Evolutionary conservation across 1,140 invertebrate species (phyloP).

Genomic region (Cyclina sinensis): DNA sequence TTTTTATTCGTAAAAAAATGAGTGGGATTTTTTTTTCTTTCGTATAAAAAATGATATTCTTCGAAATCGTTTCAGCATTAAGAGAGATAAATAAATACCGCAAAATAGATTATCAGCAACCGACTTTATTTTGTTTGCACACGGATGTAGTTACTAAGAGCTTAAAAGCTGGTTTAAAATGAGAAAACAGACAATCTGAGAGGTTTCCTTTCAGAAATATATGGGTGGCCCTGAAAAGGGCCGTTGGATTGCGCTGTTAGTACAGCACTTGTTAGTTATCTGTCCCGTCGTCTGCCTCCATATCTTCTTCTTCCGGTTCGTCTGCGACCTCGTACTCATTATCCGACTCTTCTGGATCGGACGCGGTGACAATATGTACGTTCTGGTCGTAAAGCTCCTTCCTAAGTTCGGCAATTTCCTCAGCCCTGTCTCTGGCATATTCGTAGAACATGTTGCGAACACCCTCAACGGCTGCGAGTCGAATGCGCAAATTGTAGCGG

Average conservation of each 20-base stretch:
- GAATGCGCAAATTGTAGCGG: slow-evolving; percentile 68
- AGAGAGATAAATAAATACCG: too few relatives aligned
- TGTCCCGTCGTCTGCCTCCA: background rate
- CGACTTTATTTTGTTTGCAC: too few relatives aligned
- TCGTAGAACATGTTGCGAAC: slow-evolving; percentile 73
- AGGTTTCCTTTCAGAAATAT: background rate
- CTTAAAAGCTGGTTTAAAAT: too few relatives aligned
- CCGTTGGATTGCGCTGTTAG: background rate
- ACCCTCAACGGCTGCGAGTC: slow-evolving; percentile 64
- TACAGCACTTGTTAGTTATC: background rate
- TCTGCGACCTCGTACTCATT: background rate
- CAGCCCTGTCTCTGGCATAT: slow-evolving; percentile 65
- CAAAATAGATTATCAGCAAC: too few relatives aligned
- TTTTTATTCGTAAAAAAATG: too few relatives aligned
- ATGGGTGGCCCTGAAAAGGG: slow-evolving; percentile 42
- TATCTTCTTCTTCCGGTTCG: background rate
- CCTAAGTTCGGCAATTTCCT: slow-evolving; percentile 63
- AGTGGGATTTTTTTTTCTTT: too few relatives aligned
- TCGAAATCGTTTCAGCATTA: too few relatives aligned
- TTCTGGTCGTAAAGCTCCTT: slow-evolving; percentile 63
- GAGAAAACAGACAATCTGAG: slow-evolving; percentile 16
- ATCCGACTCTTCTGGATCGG: background rate
- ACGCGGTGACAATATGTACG: slow-evolving; percentile 32
- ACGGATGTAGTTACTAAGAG: too few relatives aligned
- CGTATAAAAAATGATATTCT: too few relatives aligned